phyloP scores from a whole-genome alignment of 1,140 invertebrate genomes.

The Muscidifurax raptorellus region DNA sequence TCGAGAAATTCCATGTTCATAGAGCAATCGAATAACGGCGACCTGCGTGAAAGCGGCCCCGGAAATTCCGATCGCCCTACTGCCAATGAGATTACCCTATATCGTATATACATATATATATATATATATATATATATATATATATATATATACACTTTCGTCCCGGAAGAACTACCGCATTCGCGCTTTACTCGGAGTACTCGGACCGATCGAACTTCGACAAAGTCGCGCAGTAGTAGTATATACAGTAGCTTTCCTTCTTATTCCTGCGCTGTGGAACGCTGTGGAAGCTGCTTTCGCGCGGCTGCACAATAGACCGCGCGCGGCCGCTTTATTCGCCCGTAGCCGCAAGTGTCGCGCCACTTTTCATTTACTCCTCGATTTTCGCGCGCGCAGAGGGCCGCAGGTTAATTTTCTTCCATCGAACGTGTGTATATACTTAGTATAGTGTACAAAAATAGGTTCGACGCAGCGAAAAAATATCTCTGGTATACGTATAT shows the following conservation, averaged over 20 bases:
- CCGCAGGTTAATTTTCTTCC: no score
- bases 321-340: no score
- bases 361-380: slow-evolving; percentile 25
- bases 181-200: background rate
- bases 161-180: background rate
- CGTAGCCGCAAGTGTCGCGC: slow-evolving; percentile 21
- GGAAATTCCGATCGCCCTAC: slow-evolving; percentile 9
- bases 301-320: background rate
- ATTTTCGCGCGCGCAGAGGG: no score
- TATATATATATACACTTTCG: background rate
- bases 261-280: slow-evolving; percentile 1
- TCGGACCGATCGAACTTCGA: slow-evolving; percentile 11
- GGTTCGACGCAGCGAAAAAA: no score
- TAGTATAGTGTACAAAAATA: no score
- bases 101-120: background rate
- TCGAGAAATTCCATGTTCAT: background rate
- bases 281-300: background rate
- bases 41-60: background rate
- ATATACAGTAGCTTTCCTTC: background rate
- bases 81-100: slow-evolving; percentile 12
- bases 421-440: no score
- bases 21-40: no score
- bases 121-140: no score
- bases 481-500: no score
- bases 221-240: slow-evolving; percentile 28